Evolutionary conservation across 1,140 invertebrate genomes (phyloP).

Genomic region (Atta colombica): DNA sequence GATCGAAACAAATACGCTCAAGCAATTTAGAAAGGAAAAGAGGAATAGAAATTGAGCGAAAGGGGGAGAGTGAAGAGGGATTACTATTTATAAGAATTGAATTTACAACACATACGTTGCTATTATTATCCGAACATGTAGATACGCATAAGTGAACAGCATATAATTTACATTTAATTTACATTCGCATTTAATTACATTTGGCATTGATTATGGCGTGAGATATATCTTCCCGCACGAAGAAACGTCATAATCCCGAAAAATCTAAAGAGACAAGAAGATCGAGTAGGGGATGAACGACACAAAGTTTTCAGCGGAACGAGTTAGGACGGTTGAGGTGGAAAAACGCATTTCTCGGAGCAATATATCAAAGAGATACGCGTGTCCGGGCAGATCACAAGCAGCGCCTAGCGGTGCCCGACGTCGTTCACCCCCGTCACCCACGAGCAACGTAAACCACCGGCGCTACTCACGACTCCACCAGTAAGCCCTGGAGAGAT

Average conservation of each 20-base stretch:
- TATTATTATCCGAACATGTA: background rate
- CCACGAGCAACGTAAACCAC: slow-evolving; percentile 56
- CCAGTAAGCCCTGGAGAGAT: slow-evolving; percentile 70
- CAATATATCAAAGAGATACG: slow-evolving; percentile 78
- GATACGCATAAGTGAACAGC: too few species aligned
- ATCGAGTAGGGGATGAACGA: slow-evolving; percentile 63
- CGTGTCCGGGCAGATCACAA: slow-evolving; percentile 73
- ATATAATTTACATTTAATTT: background rate
- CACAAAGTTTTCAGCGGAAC: slow-evolving; percentile 60
- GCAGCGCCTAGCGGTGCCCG: slow-evolving; percentile 30
- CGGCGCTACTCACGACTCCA: slow-evolving; percentile 12
- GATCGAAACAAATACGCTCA: too few species aligned
- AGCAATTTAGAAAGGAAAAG: too few species aligned
- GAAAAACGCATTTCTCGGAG: slow-evolving; percentile 68
- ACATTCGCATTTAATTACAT: slow-evolving; percentile 6
- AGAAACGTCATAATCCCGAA: slow-evolving; percentile 54
- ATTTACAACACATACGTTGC: background rate
- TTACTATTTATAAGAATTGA: too few species aligned
- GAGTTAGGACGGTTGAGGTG: background rate
- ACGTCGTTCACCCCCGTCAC: slow-evolving; percentile 52
- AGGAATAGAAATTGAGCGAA: too few species aligned
- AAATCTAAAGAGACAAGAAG: slow-evolving; percentile 53
- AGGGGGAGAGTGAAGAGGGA: too few species aligned
- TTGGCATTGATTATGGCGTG: background rate
- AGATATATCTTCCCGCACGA: background rate